These are phyloP conservation scores for Bolinopsis microptera DNA, from an alignment of 37 sponge, comb jelly and placozoan species.

Conservation along the genomic window DNA sequence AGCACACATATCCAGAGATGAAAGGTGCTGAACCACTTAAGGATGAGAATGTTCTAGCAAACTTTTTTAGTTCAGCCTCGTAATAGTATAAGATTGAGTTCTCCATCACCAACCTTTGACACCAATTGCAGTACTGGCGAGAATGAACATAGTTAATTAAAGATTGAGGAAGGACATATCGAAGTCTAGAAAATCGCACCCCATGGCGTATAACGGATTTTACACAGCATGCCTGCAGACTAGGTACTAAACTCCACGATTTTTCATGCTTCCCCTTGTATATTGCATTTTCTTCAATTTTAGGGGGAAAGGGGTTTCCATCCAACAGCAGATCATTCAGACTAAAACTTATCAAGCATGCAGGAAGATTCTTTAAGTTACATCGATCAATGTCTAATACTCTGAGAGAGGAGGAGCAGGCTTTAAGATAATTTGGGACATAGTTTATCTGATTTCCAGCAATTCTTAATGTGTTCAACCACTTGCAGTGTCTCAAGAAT, in stretches of 20 bases:
- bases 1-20: conserved; percentile 3
- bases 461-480: neutral
- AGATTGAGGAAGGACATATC: neutral
- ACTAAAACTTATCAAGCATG: neutral
- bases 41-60: neutral
- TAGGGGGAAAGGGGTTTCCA: neutral
- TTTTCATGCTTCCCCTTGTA: neutral
- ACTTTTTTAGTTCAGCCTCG: neutral
- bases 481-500: neutral
- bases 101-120: neutral
- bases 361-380: neutral
- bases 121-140: neutral
- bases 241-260: neutral
- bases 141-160: neutral
- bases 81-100: neutral
- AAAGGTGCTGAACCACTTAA: neutral
- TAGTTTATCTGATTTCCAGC: neutral
- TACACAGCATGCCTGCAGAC: neutral
- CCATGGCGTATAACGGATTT: neutral
- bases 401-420: neutral
- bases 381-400: neutral
- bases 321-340: neutral
- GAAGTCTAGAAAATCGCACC: neutral
- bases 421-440: neutral
- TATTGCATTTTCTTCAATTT: neutral